phyloP scores from a whole-genome alignment of 2,888 invertebrate species.

The Drosophila quinaria region DNA sequence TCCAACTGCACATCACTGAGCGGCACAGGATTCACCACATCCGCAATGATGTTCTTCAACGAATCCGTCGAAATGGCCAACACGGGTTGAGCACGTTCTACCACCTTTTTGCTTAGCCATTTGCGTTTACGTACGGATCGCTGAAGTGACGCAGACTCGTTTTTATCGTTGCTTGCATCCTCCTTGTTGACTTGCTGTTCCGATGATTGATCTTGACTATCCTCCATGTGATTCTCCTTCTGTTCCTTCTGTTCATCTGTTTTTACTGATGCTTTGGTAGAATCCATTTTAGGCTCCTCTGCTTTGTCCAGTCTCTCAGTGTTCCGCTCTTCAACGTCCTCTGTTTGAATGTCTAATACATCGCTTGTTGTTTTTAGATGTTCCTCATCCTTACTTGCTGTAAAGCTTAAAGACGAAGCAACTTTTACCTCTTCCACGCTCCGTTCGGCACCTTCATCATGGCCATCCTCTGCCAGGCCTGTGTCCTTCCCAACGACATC shows the following conservation, averaged over 20 bases:
- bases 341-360: constrained; percentile 76
- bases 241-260: constrained; percentile 50
- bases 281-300: constrained; percentile 29
- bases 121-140: constrained; percentile 85
- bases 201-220: constrained; percentile 20
- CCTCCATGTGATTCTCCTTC: constrained; percentile 57
- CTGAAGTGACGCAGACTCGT: constrained; percentile 57
- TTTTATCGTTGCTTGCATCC: constrained; percentile 41
- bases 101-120: constrained; percentile 86
- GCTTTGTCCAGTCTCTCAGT: constrained; percentile 30
- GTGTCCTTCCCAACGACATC: constrained; percentile 27
- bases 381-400: constrained; percentile 71
- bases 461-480: constrained; percentile 13
- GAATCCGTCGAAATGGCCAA: constrained; percentile 91
- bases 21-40: constrained; percentile 88
- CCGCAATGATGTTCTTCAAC: constrained; percentile 89
- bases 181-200: constrained; percentile 12
- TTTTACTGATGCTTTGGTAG: constrained; percentile 19
- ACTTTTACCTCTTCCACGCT: constrained; percentile 68
- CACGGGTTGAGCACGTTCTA: constrained; percentile 87
- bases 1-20: constrained; percentile 87
- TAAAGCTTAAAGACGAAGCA: constrained; percentile 72
- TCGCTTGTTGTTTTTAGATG: constrained; percentile 77
- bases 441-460: constrained; percentile 23
- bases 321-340: constrained; percentile 61